These are phyloP conservation scores for Lysandra bellargus DNA, from an alignment of 2,888 invertebrate genomes.

Conservation along the genomic window DNA sequence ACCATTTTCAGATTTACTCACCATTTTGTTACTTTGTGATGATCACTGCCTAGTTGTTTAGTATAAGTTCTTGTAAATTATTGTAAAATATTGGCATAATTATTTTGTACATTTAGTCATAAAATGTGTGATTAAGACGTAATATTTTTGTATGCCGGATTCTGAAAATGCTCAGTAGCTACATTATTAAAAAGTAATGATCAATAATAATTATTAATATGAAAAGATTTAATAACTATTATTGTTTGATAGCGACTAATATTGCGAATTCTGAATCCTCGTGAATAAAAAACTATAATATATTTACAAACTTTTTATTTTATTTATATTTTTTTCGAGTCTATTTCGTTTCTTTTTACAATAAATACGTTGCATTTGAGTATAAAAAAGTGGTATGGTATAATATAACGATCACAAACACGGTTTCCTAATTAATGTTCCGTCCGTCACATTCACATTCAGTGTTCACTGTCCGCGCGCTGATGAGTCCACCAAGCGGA, in stretches of 20 bases:
- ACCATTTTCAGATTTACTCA: conserved; percentile 47
- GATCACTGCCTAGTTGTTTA: conserved; percentile 64
- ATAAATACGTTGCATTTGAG: conserved; percentile 76
- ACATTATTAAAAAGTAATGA: no score
- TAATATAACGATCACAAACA: conserved; percentile 67
- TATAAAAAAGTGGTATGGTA: conserved; percentile 72
- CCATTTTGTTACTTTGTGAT: conserved; percentile 35
- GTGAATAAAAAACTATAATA: conserved; percentile 41
- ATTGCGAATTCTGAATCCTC: neutral
- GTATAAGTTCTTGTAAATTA: conserved; percentile 63
- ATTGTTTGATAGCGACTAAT: neutral
- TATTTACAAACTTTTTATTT: conserved; percentile 78
- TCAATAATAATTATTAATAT: no score
- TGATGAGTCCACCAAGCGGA: conserved; percentile 51
- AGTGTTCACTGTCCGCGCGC: conserved; percentile 53
- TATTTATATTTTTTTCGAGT: conserved; percentile 68
- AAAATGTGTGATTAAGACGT: conserved; percentile 9
- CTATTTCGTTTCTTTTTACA: conserved; percentile 74
- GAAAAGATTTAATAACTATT: no score
- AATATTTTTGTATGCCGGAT: conserved; percentile 30
- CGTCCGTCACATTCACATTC: conserved; percentile 52
- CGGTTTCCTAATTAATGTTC: conserved; percentile 58
- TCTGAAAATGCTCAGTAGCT: neutral
- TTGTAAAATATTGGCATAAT: conserved; percentile 64
- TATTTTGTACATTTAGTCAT: conserved; percentile 41